These are phyloP conservation scores for Xenentodon cancila DNA, from an alignment of 2,797 vertebrate species.

Conservation along the genomic window DNA sequence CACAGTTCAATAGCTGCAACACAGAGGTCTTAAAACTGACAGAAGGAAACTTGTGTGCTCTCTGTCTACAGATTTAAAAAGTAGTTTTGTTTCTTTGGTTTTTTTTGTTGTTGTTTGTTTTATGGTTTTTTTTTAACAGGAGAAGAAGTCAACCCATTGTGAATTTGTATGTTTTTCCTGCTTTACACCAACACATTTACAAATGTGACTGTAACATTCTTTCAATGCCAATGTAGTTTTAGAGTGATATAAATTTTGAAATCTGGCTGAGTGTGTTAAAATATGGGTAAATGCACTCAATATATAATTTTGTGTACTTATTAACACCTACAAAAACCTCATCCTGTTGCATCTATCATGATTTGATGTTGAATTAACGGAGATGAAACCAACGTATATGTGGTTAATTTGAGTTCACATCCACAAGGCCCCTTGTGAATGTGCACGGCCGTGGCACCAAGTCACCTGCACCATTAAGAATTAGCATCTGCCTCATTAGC, in stretches of 20 bases:
- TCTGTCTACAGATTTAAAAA: conserved; percentile 6
- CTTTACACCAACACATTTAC: neutral
- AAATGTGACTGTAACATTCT: too few species aligned
- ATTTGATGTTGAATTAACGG: conserved; percentile 8
- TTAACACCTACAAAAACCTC: too few species aligned
- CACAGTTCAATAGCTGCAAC: conserved; percentile 31
- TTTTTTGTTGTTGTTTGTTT: neutral
- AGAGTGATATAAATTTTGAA: too few species aligned
- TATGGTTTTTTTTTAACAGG: neutral
- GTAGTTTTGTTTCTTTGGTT: neutral
- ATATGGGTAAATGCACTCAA: too few species aligned
- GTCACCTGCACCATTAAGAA: conserved; percentile 45
- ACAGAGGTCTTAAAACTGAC: conserved; percentile 12
- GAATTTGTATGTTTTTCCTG: neutral
- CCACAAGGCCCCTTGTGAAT: neutral
- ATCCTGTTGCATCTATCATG: too few species aligned
- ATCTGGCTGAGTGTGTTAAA: too few species aligned
- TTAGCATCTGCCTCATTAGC: conserved; percentile 55
- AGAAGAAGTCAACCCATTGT: neutral
- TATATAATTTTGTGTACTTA: too few species aligned
- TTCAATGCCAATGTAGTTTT: too few species aligned
- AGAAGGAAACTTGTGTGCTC: conserved; percentile 4
- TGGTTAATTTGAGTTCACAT: conserved; percentile 17
- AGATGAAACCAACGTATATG: conserved; percentile 11
- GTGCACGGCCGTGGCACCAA: conserved; percentile 28